phyloP scores from a whole-genome alignment of 2,888 invertebrate genomes.

The Machimus rusticus region DNA sequence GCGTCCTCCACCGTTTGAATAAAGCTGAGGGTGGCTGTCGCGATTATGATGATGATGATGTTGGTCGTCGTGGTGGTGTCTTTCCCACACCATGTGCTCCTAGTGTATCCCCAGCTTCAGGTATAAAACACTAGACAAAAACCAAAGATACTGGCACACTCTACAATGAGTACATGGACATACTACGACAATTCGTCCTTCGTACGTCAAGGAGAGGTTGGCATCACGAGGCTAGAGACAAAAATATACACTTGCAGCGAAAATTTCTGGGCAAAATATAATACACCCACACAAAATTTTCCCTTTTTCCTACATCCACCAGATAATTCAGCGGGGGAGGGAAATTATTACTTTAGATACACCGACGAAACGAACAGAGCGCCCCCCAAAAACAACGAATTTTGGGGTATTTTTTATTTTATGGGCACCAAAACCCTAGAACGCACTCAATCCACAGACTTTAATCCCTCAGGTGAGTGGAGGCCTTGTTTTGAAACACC shows the following conservation, averaged over 20 bases:
- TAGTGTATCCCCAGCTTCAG: neutral
- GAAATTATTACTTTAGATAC: neutral
- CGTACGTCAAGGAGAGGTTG: slow-evolving; percentile 18
- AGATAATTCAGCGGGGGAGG: neutral
- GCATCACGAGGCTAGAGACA: slow-evolving; percentile 32
- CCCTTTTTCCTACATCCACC: neutral
- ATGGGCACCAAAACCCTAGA: neutral
- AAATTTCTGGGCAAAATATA: neutral
- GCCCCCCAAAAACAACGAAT: neutral
- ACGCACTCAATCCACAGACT: slow-evolving; percentile 21
- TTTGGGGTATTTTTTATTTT: neutral
- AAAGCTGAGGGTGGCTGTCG: neutral
- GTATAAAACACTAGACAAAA: neutral
- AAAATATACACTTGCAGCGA: slow-evolving; percentile 18
- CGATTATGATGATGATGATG: neutral
- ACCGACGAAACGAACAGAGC: neutral
- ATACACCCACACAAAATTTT: slow-evolving; percentile 28
- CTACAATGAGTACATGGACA: slow-evolving; percentile 36
- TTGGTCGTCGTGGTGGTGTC: neutral
- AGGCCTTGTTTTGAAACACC: neutral
- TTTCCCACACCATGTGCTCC: slow-evolving; percentile 27
- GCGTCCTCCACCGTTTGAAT: neutral
- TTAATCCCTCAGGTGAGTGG: slow-evolving; percentile 12
- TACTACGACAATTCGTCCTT: slow-evolving; percentile 28
- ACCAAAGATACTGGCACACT: slow-evolving; percentile 34